Evolutionary conservation across 2,113 vertebrate genomes (phyloP).

Genomic region (Labeo catla): DNA sequence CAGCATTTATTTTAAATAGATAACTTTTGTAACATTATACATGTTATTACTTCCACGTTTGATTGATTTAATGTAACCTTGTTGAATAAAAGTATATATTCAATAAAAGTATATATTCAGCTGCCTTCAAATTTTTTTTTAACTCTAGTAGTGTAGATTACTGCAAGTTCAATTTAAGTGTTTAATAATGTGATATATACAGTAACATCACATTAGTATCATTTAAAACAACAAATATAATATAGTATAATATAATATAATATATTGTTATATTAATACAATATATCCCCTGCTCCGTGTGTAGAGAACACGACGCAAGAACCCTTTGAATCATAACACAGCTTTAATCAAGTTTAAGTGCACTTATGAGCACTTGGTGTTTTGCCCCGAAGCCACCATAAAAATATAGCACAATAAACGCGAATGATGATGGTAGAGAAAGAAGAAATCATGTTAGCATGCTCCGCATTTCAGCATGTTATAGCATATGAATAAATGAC

Average conservation of each 20-base stretch:
- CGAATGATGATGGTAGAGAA: background rate
- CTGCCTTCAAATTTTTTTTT: background rate
- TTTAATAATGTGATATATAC: background rate
- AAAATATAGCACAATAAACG: background rate
- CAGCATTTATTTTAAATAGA: background rate
- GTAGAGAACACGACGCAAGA: background rate
- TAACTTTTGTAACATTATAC: background rate
- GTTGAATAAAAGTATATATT: background rate
- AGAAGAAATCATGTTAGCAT: conserved; percentile 7
- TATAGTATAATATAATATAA: background rate
- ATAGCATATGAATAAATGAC: conserved; percentile 1
- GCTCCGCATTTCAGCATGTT: background rate
- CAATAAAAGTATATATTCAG: background rate
- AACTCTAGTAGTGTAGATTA: too few species aligned
- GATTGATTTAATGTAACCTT: background rate
- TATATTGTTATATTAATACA: background rate
- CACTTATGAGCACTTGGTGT: conserved; percentile 2
- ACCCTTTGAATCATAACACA: conserved; percentile 13
- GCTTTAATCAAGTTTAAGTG: conserved; percentile 31
- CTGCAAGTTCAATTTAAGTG: background rate
- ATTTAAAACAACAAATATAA: background rate
- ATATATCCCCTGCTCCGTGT: background rate
- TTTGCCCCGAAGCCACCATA: conserved; percentile 18
- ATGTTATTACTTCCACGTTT: background rate
- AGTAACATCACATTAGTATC: background rate